Percentiles rank a stretch among this genome's conserved stretches.
These are phyloP conservation scores for Geotrupes spiniger DNA, from an alignment of 2,888 invertebrate genomes.

Conservation along the genomic window DNA sequence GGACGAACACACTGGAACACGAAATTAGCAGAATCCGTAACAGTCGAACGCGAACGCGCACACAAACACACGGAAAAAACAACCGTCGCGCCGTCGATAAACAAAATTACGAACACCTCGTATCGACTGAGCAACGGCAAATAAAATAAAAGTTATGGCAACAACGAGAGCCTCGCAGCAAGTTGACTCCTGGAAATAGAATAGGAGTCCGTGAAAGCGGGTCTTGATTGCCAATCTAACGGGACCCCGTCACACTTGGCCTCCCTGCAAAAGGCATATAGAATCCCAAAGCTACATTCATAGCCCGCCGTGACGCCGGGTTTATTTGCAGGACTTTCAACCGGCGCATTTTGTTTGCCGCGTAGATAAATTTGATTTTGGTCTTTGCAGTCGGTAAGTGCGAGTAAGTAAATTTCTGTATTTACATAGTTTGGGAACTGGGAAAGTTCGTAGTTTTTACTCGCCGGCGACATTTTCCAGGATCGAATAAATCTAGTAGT, in stretches of 20 bases:
- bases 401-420: too few relatives aligned
- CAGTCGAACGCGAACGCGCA: too few relatives aligned
- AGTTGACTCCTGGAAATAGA: constrained; percentile 25
- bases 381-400: neutral
- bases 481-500: too few relatives aligned
- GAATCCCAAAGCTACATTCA: constrained; percentile 10
- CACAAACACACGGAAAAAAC: too few relatives aligned
- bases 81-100: neutral
- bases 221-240: constrained; percentile 28
- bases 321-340: constrained; percentile 2
- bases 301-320: neutral
- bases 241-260: constrained; percentile 25
- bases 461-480: too few relatives aligned
- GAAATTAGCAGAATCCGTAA: too few relatives aligned
- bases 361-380: constrained; percentile 6
- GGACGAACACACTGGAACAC: too few relatives aligned
- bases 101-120: constrained; percentile 7
- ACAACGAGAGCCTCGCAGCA: constrained; percentile 21
- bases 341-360: constrained; percentile 3
- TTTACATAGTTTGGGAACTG: too few relatives aligned
- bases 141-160: constrained; percentile 24
- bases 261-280: constrained; percentile 20
- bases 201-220: constrained; percentile 27
- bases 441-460: too few relatives aligned
- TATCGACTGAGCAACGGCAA: constrained; percentile 12